Conservation (phyloP, 92 coral and sea anemone species). For the Zoanthus gigantus region DNA sequence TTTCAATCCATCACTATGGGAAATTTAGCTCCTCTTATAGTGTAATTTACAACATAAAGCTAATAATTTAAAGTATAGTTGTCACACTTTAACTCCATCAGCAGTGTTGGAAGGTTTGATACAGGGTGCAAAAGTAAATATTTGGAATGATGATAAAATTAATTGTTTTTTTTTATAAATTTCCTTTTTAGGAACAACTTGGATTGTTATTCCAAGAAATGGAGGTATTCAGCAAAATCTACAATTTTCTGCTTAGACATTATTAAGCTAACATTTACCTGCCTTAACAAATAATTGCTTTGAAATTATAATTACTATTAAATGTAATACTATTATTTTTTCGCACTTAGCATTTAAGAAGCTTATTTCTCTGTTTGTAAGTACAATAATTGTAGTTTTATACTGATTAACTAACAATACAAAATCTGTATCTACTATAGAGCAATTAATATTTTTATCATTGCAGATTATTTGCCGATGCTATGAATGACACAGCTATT, state of each 20-base stretch:
- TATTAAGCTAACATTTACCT: background rate
- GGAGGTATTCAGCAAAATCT: slow-evolving; percentile 70
- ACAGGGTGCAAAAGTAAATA: no score
- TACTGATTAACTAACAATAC: background rate
- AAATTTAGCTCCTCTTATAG: no score
- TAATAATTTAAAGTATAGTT: no score
- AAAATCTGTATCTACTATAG: background rate
- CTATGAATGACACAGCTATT: slow-evolving; percentile 88
- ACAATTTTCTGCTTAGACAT: background rate
- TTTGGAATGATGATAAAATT: background rate
- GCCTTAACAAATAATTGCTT: no score
- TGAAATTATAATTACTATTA: no score
- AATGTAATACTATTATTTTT: no score
- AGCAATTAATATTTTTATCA: background rate
- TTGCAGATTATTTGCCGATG: slow-evolving; percentile 90
- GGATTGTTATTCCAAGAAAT: slow-evolving; percentile 98
- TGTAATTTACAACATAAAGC: no score
- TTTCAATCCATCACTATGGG: no score
- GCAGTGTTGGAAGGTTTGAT: no score
- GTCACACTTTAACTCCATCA: no score
- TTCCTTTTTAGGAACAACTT: slow-evolving; percentile 76
- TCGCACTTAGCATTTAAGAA: no score
- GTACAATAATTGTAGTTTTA: background rate
- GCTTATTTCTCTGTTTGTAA: no score
- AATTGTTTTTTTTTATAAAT: background rate